Evolutionary conservation across 2,888 invertebrate species (phyloP).

Genomic region (Neoitamus cyanurus): DNA sequence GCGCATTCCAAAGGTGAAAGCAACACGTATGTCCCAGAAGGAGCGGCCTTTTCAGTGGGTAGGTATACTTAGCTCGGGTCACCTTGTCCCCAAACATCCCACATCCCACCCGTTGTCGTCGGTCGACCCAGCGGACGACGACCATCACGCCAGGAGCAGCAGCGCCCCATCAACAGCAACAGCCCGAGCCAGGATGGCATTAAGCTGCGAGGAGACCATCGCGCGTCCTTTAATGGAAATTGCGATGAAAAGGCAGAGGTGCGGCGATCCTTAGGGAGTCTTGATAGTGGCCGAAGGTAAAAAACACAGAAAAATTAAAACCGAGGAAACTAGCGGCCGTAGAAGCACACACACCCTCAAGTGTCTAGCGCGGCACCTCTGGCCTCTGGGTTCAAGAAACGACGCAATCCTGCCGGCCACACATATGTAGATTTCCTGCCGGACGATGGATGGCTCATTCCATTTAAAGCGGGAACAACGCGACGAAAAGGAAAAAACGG

Average conservation of each 20-base stretch:
- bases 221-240: constrained; percentile 50
- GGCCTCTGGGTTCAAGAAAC: constrained; percentile 54
- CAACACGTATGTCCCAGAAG: constrained; percentile 46
- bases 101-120: background rate
- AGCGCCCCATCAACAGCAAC: background rate
- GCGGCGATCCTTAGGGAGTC: constrained; percentile 55
- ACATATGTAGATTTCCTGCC: constrained; percentile 24
- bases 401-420: constrained; percentile 15
- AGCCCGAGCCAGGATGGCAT: background rate
- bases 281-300: constrained; percentile 38
- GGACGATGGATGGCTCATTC: constrained; percentile 42
- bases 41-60: constrained; percentile 45
- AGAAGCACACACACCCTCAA: constrained; percentile 46
- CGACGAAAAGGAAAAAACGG: background rate
- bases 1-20: constrained; percentile 49
- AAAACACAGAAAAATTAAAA: background rate
- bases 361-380: constrained; percentile 50
- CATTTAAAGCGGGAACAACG: constrained; percentile 35
- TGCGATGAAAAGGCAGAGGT: constrained; percentile 53
- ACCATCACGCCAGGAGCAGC: constrained; percentile 5
- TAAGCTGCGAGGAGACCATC: constrained; percentile 33
- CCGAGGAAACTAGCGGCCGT: constrained; percentile 2
- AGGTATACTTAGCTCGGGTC: constrained; percentile 30
- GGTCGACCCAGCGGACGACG: background rate
- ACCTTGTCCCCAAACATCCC: constrained; percentile 29